Base-by-base conservation (phyloP, 2,797 vertebrate genomes). In the Perodicticus potto region DNA sequence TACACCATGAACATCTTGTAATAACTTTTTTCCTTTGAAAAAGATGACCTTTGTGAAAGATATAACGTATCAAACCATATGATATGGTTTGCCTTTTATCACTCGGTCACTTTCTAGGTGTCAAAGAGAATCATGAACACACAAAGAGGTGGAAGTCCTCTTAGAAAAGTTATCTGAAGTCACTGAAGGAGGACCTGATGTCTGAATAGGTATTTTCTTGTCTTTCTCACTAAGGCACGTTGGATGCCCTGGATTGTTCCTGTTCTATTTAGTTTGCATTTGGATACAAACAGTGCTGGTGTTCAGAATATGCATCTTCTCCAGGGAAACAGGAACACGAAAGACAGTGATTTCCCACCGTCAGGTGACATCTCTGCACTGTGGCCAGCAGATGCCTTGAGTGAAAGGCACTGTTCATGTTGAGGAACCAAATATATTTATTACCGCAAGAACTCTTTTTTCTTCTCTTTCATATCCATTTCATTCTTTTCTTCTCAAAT, bases 191-290 rank as follows among this genome's bases (percentile, higher is more conserved):
- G 22, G 32, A 40, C 3, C 40, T 49, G 32, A 49, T 65, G 17
- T 78, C 61, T 73, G 53, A 73, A 78, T 45, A 63, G 45, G 69
- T 43, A 59, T 29, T 83, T 40, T 61, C 84, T 43, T 32, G 1
- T n/a, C 22, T 65, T 92, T 87, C 49, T 74, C 67, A 92, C 80
- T 74, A 69, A 63, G 49, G 34, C 4, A 32, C 14, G 34, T 49
- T 43, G 22, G 14, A 59, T 67, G 40, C n/a, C 22, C n/a, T 81
- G 67, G 61, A 49, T 76, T 84, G 59, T 74, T 93, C 5, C 43
- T 77, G 22, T 76, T 92, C 88, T 29, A 59, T n/a, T 95, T 90
- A 85, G 49, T 93, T 94, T 95, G 22, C 63, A 32, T 92, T 91
- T 94, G 76, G 22, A 17, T 70, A 73, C 43, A 61, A 25, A 29